Evolutionary conservation across 2,888 invertebrate species (phyloP).

Genomic region (Balanococcus diminutus): DNA sequence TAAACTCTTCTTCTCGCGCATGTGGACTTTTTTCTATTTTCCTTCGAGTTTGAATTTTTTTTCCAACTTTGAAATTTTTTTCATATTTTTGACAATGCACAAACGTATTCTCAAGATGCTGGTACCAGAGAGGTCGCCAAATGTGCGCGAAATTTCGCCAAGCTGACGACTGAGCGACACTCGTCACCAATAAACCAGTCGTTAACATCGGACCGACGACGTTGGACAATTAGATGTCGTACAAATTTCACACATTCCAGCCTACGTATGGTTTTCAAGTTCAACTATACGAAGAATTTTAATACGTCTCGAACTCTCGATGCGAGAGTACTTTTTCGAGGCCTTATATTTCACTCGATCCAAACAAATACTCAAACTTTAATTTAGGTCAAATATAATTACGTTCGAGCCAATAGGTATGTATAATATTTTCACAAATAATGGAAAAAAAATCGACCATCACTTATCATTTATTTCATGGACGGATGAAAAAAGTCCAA

Average conservation of each 20-base stretch:
- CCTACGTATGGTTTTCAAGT: not conserved
- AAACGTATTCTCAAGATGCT: too few relatives aligned
- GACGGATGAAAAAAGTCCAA: slow-evolving; percentile 35
- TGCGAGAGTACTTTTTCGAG: not conserved
- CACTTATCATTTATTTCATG: slow-evolving; percentile 10
- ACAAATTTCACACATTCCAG: not conserved
- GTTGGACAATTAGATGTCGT: not conserved
- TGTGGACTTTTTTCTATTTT: too few relatives aligned
- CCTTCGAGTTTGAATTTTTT: not conserved
- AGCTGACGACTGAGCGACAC: too few relatives aligned
- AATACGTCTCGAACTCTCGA: not conserved
- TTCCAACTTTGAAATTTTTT: slow-evolving; percentile 4
- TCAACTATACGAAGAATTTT: not conserved
- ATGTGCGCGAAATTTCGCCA: not conserved
- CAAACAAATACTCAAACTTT: not conserved
- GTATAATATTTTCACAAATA: slow-evolving; percentile 9
- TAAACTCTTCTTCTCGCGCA: not conserved
- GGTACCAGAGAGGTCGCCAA: too few relatives aligned
- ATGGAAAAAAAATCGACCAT: not conserved
- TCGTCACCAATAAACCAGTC: slow-evolving; percentile 3
- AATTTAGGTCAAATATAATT: slow-evolving; percentile 39
- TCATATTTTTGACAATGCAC: not conserved
- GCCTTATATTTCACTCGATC: not conserved
- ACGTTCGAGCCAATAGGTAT: not conserved
- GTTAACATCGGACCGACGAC: not conserved